Percentiles rank a stretch among this genome's conserved stretches.
phyloP scores from a whole-genome alignment of 2,888 invertebrate genomes.

The Heteromurus nitidus region DNA sequence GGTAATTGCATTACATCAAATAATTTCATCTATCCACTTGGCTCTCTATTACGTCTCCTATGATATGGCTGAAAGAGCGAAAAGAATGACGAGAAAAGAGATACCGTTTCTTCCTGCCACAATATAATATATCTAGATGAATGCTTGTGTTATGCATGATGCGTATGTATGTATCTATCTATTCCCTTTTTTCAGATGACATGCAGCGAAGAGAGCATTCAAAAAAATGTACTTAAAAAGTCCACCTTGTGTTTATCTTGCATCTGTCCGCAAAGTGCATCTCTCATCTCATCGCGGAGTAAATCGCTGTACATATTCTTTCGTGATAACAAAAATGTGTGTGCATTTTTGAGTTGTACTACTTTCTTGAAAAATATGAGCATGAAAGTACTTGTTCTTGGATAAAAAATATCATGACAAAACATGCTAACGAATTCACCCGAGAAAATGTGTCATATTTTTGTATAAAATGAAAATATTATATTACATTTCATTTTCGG shows the following conservation, averaged over 20 bases:
- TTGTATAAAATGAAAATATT: not conserved
- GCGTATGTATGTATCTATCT: not conserved
- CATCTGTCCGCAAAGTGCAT: constrained; percentile 25
- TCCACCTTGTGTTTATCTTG: not conserved
- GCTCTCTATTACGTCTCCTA: constrained; percentile 9
- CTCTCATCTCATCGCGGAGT: too few relatives aligned
- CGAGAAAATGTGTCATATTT: constrained; percentile 56
- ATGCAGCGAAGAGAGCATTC: not conserved
- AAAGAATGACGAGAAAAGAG: constrained; percentile 17
- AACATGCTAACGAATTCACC: constrained; percentile 50
- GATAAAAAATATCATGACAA: constrained; percentile 6
- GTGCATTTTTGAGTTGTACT: constrained; percentile 29
- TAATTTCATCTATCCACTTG: constrained; percentile 25
- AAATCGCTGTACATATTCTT: not conserved
- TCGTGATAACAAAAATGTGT: constrained; percentile 18
- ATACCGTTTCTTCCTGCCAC: constrained; percentile 45
- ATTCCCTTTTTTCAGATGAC: not conserved
- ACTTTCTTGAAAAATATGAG: constrained; percentile 36
- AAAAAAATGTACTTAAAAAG: not conserved
- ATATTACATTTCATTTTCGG: constrained; percentile 41
- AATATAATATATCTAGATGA: constrained; percentile 9
- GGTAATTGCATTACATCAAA: constrained; percentile 42
- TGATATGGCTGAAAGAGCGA: constrained; percentile 14
- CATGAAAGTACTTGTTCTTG: constrained; percentile 20
- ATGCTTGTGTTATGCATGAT: not conserved